Conservation (phyloP, 1,140 invertebrate species). For the Drosophila hydei region DNA sequence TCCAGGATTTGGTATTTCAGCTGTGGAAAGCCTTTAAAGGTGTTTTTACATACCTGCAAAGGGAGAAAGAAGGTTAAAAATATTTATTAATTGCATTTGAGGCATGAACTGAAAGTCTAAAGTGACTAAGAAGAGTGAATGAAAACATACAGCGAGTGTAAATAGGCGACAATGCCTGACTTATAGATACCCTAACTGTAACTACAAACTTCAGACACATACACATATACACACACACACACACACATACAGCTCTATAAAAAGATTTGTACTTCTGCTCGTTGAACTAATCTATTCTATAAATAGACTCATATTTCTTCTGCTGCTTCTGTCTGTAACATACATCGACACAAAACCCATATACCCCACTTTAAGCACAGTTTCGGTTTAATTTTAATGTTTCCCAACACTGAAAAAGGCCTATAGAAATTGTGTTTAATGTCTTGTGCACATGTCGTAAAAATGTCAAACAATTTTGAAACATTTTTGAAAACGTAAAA, state of each 20-base stretch:
- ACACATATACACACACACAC: too few relatives aligned
- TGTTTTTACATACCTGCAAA: conserved; percentile 63
- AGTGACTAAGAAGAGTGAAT: background rate
- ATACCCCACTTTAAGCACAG: background rate
- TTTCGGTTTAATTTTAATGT: background rate
- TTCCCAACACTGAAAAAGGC: background rate
- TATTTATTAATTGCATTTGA: conserved; percentile 38
- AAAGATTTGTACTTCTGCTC: too few relatives aligned
- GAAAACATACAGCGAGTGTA: too few relatives aligned
- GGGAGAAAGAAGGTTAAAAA: conserved; percentile 20
- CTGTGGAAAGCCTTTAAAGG: conserved; percentile 24
- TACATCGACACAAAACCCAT: too few relatives aligned
- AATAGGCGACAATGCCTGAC: background rate
- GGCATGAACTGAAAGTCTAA: background rate
- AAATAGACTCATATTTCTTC: too few relatives aligned
- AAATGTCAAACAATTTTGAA: conserved; percentile 8
- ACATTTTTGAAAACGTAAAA: too few relatives aligned
- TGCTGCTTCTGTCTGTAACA: too few relatives aligned
- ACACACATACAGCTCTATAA: too few relatives aligned
- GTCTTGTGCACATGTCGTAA: conserved; percentile 10
- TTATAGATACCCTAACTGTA: background rate
- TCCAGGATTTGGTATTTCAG: conserved; percentile 29
- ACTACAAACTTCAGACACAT: too few relatives aligned
- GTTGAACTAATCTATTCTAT: too few relatives aligned
- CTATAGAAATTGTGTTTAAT: background rate